Base-by-base conservation (phyloP, 2,888 invertebrate genomes). In the Folsomia candida region DNA sequence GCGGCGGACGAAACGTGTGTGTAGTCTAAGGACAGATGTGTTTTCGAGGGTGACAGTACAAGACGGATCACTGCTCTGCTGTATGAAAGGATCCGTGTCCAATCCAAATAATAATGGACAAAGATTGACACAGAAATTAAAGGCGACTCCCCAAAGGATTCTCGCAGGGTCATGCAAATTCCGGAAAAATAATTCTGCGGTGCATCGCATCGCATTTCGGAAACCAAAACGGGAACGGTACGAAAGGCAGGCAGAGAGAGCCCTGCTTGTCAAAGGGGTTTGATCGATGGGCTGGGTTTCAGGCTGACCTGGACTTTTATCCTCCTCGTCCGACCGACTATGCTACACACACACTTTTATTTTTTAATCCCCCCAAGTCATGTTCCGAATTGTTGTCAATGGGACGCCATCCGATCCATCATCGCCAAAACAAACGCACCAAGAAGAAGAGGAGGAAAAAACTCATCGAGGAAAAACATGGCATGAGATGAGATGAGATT, bases 221-320 rank as follows among this genome's bases (percentile, higher is more conserved):
- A 37, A 37, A 24, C 26, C 60, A 60, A 20, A 24, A 11, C 24
- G 24, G 24, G 27, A 54, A 54, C 54, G 54, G 54, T 54, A 54
- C 6, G 20, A 20, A 54, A 22, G 4, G 37, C 37, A 14, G 37
- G 37, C n/a, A n/a, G 18, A 64, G 51, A 47, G 74, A 75, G 73
- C 73, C 76, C 71, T 68, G 69, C 68, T 71, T 79, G 79, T 79
- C 79, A 78, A 71, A 75, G 67, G 60, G 66, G 70, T 71, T 78
- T 79, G 78, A 79, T 79, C 76, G 79, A 79, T 79, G 75, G 77
- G 25, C 65, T 63, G 76, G 71, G 77, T 73, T 78, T n/a, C n/a
- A 77, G 76, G 76, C 79, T 71, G 37, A 9, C 47, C 25, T 20
- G 25, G 54, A 65, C 57, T 57, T 57, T 65, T 54, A 65, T 57